Evolutionary conservation across 2,888 invertebrate species (phyloP), one percentile per base, ranked within the genome.

Genomic region (Halictus quadricinctus): DNA sequence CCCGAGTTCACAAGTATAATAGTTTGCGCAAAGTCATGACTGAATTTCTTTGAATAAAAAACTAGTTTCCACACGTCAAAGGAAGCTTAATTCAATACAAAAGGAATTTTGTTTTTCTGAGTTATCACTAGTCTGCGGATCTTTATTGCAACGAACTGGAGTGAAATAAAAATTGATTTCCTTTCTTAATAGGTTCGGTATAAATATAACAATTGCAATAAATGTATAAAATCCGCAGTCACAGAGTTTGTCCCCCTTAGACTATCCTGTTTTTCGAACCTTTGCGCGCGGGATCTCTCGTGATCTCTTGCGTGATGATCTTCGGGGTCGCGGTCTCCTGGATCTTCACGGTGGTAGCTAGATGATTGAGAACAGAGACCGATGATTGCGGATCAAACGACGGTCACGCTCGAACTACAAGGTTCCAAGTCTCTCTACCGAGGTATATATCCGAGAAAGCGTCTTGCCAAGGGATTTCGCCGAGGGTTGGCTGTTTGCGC

Each of bases 401-500:
- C 69, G 50, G 48, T 58, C 69, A 69, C 54, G 66, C 58, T 76
- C 25, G 50, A 84, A 72, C 79, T 82, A 77, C 76, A 60, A 80
- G 50, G 76, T 76, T 83, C 85, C 78, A 64, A 77, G 82, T 58
- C 58, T 72, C 72, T 54, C 64, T 18, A 70, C 5, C n/a, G 75
- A 50, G 72, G 48, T 87, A 85, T 84, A 87, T 84, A 86, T 81
- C 87, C 83, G 85, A 81, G 88, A 88, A 90, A 90, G 81, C 88
- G 85, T 88, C 90, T 90, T 90, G 86, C 86, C 85, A 66, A 88
- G 90, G 88, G 92, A 90, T 91, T 91, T 91, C 88, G 84, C 82
- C 86, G 88, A 91, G 92, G 91, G 92, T 91, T 91, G 91, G 93
- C 91, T 93, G 93, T 91, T 93, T 91, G 93, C 92, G 91, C 92